Conservation (phyloP, 2,113 vertebrate genomes). For the Lota lota region DNA sequence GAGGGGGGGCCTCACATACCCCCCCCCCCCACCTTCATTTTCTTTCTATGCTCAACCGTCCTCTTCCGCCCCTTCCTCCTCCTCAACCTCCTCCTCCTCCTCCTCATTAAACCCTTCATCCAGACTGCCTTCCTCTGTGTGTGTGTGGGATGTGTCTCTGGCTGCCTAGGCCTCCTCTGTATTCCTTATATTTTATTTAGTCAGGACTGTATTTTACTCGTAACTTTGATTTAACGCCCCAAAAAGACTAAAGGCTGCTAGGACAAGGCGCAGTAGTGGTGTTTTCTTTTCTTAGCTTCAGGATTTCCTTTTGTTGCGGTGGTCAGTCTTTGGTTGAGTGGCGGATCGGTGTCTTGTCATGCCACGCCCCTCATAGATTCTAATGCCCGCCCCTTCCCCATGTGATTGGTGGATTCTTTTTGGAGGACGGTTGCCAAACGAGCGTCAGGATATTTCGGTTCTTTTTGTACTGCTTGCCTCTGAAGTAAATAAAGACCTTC, state of each 20-base stretch:
- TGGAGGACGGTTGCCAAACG: conserved; percentile 40
- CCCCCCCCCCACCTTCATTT: conserved; percentile 13
- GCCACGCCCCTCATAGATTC: conserved; percentile 4
- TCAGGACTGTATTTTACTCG: no score
- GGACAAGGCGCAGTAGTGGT: no score
- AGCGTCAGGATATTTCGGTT: conserved; percentile 54
- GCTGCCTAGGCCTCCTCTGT: not conserved
- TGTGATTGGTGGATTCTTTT: conserved; percentile 32
- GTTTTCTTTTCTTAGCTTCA: no score
- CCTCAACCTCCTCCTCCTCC: conserved; percentile 32
- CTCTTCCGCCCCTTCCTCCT: not conserved
- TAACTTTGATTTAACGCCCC: no score
- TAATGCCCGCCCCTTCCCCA: not conserved
- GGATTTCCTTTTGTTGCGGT: no score
- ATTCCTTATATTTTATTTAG: no score
- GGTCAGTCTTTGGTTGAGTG: no score
- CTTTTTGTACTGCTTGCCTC: conserved; percentile 66
- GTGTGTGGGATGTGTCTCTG: not conserved
- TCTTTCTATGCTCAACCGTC: not conserved
- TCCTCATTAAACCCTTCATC: conserved; percentile 31
- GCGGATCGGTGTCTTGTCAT: no score
- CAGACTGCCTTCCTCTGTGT: conserved; percentile 13
- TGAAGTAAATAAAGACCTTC: conserved; percentile 66
- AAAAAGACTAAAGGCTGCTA: no score
- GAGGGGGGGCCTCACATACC: not conserved